Percentiles rank a stretch among this genome's conserved stretches.
Evolutionary conservation across 2,888 invertebrate genomes (phyloP).

Genomic region (Itoplectis maculator): DNA sequence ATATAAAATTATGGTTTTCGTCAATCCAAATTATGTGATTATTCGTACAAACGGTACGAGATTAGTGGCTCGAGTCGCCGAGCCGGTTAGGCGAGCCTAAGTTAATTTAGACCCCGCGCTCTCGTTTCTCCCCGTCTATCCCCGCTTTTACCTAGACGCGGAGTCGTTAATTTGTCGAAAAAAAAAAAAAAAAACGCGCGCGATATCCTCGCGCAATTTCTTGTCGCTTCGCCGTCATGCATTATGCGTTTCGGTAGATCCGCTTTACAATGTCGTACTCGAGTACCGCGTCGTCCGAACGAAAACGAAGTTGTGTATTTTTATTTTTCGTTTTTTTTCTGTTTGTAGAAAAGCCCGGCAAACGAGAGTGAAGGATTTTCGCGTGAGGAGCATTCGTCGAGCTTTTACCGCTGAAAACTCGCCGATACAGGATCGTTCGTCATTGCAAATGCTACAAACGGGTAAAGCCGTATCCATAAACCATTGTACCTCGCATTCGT

Average conservation of each 20-base stretch:
- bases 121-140: not conserved
- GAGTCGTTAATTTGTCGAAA: slow-evolving; percentile 26
- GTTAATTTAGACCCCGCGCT: slow-evolving; percentile 13
- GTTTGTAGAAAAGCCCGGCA: slow-evolving; percentile 9
- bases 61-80: slow-evolving; percentile 59
- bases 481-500: slow-evolving; percentile 50
- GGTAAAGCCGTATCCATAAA: slow-evolving; percentile 41
- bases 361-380: slow-evolving; percentile 29
- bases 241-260: slow-evolving; percentile 31
- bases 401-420: slow-evolving; percentile 14
- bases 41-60: slow-evolving; percentile 65
- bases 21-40: slow-evolving; percentile 64
- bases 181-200: slow-evolving; percentile 34
- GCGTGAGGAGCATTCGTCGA: slow-evolving; percentile 28
- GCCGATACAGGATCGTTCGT: slow-evolving; percentile 41
- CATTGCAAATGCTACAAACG: slow-evolving; percentile 55
- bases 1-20: slow-evolving; percentile 73
- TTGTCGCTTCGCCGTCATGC: slow-evolving; percentile 24
- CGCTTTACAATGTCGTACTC: slow-evolving; percentile 30
- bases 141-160: slow-evolving; percentile 28
- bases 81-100: slow-evolving; percentile 34
- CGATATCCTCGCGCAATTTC: slow-evolving; percentile 34
- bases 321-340: not conserved
- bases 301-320: slow-evolving; percentile 6
- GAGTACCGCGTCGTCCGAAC: slow-evolving; percentile 5